Evolutionary conservation across 2,888 invertebrate genomes (phyloP).

Genomic region (Sycophila texana): DNA sequence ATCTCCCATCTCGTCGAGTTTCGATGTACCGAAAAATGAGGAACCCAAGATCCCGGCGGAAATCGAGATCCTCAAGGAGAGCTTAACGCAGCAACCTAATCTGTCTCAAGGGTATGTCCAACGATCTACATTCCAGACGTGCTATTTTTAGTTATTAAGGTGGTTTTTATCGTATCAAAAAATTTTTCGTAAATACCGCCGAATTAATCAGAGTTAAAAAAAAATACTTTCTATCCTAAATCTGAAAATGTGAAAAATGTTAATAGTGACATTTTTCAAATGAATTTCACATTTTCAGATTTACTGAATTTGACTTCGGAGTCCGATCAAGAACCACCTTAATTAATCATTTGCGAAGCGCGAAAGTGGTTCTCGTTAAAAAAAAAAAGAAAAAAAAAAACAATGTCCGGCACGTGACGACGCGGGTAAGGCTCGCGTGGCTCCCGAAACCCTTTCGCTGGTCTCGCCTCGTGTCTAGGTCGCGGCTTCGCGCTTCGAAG

Average conservation of each 20-base stretch:
- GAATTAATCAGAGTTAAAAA: too few relatives aligned
- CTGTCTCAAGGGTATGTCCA: constrained; percentile 71
- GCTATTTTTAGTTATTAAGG: too few relatives aligned
- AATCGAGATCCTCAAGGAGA: constrained; percentile 67
- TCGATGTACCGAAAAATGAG: constrained; percentile 35
- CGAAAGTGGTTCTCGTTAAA: too few relatives aligned
- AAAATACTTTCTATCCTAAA: constrained; percentile 24
- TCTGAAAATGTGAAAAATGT: too few relatives aligned
- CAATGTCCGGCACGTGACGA: too few relatives aligned
- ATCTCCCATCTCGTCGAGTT: constrained; percentile 35
- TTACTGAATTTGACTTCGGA: too few relatives aligned
- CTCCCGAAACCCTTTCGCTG: constrained; percentile 35
- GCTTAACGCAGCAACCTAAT: constrained; percentile 70
- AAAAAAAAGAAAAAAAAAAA: too few relatives aligned
- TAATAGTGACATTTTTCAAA: too few relatives aligned
- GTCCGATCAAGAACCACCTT: neutral
- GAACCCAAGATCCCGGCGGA: constrained; percentile 57
- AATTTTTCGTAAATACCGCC: too few relatives aligned
- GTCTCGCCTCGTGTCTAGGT: constrained; percentile 43
- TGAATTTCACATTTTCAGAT: too few relatives aligned
- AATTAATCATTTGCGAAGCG: neutral
- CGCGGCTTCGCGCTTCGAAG: constrained; percentile 30
- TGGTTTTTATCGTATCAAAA: too few relatives aligned
- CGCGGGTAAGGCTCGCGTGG: neutral
- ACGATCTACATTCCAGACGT: too few relatives aligned